phyloP scores from a whole-genome alignment of 2,797 vertebrate species.

The Chromobotia macracanthus region DNA sequence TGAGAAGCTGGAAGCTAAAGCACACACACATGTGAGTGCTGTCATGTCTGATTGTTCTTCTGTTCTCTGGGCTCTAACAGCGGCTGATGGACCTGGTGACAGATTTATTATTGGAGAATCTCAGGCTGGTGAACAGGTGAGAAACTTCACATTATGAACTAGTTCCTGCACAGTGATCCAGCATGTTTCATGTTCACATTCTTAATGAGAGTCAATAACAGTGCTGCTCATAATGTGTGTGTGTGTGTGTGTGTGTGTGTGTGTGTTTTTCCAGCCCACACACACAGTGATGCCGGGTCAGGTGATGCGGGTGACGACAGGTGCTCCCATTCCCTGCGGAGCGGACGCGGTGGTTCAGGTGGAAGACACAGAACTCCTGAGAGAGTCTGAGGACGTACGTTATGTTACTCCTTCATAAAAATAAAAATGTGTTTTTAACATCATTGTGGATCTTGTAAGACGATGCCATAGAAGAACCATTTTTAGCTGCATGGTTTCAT shows the following conservation, averaged over 20 bases:
- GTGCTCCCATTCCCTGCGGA: conserved; percentile 96
- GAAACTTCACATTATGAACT: conserved; percentile 27
- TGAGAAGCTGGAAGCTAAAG: too few species aligned
- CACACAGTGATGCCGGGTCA: conserved; percentile 99
- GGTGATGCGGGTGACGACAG: conserved; percentile 97
- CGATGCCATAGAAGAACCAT: too few species aligned
- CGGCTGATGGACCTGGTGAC: conserved; percentile 97
- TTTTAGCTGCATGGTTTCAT: too few species aligned
- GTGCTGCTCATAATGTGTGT: too few species aligned
- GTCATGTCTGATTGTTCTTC: too few species aligned
- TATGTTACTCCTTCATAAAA: conserved; percentile 69
- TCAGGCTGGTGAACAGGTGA: conserved; percentile 97
- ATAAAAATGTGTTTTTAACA: too few species aligned
- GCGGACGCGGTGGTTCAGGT: conserved; percentile 98
- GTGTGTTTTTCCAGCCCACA: conserved; percentile 81
- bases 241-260: conserved; percentile 2
- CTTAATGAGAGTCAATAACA: too few species aligned
- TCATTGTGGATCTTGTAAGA: too few species aligned
- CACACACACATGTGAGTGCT: too few species aligned
- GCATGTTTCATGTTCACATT: too few species aligned
- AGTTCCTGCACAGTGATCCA: too few species aligned
- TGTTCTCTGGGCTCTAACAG: conserved; percentile 16
- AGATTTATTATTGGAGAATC: conserved; percentile 98
- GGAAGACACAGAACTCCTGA: conserved; percentile 96
- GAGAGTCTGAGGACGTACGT: conserved; percentile 96